Percentiles rank a stretch among this genome's conserved stretches.
These are phyloP conservation scores for Morus bassanus DNA, from an alignment of 2,797 vertebrate species.

Conservation along the genomic window DNA sequence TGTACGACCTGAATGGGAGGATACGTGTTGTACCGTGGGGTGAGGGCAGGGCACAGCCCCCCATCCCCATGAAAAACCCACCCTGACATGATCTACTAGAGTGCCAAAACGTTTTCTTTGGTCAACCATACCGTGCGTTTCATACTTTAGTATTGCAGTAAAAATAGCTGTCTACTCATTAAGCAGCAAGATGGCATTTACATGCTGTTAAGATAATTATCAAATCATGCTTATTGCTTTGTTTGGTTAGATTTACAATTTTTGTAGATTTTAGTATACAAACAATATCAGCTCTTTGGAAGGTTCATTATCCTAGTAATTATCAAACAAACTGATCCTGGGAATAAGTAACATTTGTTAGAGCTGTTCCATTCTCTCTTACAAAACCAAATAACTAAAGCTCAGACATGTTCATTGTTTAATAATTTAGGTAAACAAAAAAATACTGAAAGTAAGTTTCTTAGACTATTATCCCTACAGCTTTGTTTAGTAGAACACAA, in stretches of 20 bases:
- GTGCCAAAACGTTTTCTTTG: background rate
- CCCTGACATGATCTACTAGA: background rate
- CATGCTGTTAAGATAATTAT: background rate
- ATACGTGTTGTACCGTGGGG: accelerated
- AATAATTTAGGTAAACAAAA: background rate
- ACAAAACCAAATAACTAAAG: background rate
- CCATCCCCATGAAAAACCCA: background rate
- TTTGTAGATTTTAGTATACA: background rate
- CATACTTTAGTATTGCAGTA: background rate
- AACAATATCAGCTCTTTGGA: background rate
- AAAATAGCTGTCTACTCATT: background rate
- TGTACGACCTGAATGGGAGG: accelerated
- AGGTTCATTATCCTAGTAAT: background rate
- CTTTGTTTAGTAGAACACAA: background rate
- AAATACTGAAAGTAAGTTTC: background rate
- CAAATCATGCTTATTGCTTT: background rate
- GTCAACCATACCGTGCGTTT: background rate
- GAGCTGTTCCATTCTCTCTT: background rate
- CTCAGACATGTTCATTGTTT: background rate
- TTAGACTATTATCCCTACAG: background rate
- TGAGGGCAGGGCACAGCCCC: background rate
- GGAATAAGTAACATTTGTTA: background rate
- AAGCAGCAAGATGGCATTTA: background rate
- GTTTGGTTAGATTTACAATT: background rate
- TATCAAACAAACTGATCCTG: background rate